Evolutionary conservation across 2,797 vertebrate species (phyloP).

Genomic region (Heteromormyrus szaboi): DNA sequence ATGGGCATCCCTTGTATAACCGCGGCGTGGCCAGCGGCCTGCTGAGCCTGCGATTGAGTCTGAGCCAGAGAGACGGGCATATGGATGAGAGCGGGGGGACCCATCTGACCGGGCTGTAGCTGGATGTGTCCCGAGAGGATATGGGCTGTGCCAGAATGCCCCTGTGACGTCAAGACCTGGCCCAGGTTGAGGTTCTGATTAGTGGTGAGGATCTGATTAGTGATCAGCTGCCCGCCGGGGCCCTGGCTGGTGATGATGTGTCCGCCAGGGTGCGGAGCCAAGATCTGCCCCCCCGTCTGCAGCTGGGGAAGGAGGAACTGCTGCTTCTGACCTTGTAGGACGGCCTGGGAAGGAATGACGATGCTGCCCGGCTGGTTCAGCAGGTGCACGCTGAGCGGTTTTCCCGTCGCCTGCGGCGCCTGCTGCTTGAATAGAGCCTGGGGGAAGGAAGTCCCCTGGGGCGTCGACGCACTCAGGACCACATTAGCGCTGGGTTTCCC

Average conservation of each 20-base stretch:
- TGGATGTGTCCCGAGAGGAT: constrained; percentile 86
- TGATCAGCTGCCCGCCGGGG: constrained; percentile 76
- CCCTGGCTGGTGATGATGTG: constrained; percentile 83
- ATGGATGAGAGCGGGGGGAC: constrained; percentile 80
- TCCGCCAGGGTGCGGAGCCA: constrained; percentile 70
- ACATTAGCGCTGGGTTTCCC: constrained; percentile 81
- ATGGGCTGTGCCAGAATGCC: constrained; percentile 77
- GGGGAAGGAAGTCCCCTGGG: constrained; percentile 57
- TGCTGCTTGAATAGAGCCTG: constrained; percentile 83
- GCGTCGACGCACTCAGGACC: constrained; percentile 70
- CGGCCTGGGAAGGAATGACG: constrained; percentile 81
- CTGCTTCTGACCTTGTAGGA: constrained; percentile 84
- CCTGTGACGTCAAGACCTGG: constrained; percentile 78
- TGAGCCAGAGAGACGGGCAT: constrained; percentile 84
- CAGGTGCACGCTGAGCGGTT: constrained; percentile 87
- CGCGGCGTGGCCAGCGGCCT: constrained; percentile 66
- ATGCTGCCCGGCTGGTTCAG: constrained; percentile 89
- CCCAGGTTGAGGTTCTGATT: constrained; percentile 89
- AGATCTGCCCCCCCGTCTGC: constrained; percentile 78
- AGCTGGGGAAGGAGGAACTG: constrained; percentile 84
- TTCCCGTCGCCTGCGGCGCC: constrained; percentile 59
- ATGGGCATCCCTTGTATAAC: constrained; percentile 86
- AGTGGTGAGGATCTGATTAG: constrained; percentile 79
- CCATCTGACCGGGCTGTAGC: constrained; percentile 82
- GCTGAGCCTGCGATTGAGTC: constrained; percentile 71